phyloP scores from a whole-genome alignment of 2,113 vertebrate species.

The Anseranas semipalmata region DNA sequence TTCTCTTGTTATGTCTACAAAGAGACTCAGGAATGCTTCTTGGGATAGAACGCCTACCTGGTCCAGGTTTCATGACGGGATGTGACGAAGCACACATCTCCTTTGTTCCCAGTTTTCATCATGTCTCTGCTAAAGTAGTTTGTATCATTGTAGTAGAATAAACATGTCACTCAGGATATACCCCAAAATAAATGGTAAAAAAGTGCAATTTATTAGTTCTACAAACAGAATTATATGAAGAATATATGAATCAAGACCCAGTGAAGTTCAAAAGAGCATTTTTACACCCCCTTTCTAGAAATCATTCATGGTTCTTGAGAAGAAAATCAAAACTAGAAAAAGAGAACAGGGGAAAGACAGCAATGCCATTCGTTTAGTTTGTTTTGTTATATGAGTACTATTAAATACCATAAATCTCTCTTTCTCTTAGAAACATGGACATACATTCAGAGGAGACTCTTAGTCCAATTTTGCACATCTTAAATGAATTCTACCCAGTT shows the following conservation, averaged over 20 bases:
- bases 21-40: neutral
- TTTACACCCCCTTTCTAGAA: neutral
- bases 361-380: neutral
- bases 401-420: neutral
- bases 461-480: neutral
- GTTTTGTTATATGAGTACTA: neutral
- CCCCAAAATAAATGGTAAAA: neutral
- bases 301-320: neutral
- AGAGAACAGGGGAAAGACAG: neutral
- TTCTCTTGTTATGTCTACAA: neutral
- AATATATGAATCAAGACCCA: neutral
- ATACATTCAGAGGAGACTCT: neutral
- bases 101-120: neutral
- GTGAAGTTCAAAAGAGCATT: accelerated
- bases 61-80: neutral
- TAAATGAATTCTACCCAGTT: neutral
- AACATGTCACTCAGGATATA: neutral
- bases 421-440: neutral
- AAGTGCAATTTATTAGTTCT: neutral
- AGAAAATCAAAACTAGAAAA: neutral
- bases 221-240: neutral
- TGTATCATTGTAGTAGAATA: neutral
- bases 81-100: accelerated
- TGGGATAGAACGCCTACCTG: neutral
- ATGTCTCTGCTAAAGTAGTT: neutral